A percentile compares a stretch with the other conserved stretches of the same genome.
phyloP scores from a whole-genome alignment of 2,888 invertebrate species.

The Scaptomyza tumidula region DNA sequence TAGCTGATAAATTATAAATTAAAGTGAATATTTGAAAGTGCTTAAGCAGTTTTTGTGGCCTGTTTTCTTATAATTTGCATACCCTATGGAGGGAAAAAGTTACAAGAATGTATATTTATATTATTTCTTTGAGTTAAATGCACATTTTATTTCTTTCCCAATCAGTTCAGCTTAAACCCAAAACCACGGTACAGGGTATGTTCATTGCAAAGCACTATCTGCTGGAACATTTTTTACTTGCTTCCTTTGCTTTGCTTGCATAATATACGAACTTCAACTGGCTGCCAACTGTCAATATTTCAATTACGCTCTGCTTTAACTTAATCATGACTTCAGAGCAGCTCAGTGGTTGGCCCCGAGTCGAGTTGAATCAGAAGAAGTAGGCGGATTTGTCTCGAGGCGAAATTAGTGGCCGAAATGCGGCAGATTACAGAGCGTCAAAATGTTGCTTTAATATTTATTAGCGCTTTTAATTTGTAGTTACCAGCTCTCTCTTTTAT shows the following conservation, averaged over 20 bases:
- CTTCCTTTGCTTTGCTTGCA: slow-evolving; percentile 19
- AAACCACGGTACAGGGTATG: slow-evolving; percentile 17
- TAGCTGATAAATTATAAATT: slow-evolving; percentile 73
- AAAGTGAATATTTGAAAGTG: slow-evolving; percentile 70
- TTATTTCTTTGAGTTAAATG: neutral
- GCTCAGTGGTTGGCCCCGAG: slow-evolving; percentile 6
- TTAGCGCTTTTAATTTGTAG: slow-evolving; percentile 64
- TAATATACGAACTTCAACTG: slow-evolving; percentile 53
- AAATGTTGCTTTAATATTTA: slow-evolving; percentile 75
- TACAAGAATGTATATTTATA: neutral
- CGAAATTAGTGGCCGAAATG: slow-evolving; percentile 76
- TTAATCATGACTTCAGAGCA: slow-evolving; percentile 28
- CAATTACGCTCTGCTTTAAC: slow-evolving; percentile 54
- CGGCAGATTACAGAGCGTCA: slow-evolving; percentile 74
- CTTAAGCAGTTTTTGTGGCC: slow-evolving; percentile 12
- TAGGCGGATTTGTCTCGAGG: slow-evolving; percentile 70
- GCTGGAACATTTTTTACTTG: neutral
- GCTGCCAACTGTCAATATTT: slow-evolving; percentile 64
- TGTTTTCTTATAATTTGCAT: slow-evolving; percentile 21
- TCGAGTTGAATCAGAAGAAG: slow-evolving; percentile 24
- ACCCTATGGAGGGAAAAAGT: slow-evolving; percentile 10
- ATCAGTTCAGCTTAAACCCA: neutral
- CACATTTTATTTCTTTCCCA: neutral
- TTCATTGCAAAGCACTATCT: neutral
- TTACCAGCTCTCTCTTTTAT: neutral